Base-by-base conservation (phyloP, 1,140 invertebrate genomes). In the Lasaia peninsularis region DNA sequence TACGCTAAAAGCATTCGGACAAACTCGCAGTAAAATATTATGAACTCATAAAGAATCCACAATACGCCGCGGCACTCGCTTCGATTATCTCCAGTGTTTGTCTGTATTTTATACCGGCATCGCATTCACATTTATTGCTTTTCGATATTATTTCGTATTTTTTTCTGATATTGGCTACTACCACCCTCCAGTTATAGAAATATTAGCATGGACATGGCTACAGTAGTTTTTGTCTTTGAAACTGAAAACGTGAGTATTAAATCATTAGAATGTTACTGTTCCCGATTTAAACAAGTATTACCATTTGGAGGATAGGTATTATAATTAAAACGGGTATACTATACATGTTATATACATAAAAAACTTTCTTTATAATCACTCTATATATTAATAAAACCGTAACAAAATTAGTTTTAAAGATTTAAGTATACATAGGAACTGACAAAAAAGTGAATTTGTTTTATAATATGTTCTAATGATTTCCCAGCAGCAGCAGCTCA, bases 61-160 rank as follows among this genome's bases (percentile, higher is more conserved):
- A 87, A 87, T 85, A 73, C 76, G 62, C 67, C 35, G 16, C 35
- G 16, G 70, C 80, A 77, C 81, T 84, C 72, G 80, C 69, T 75
- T 71, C 77, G 84, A 82, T 85, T 86, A 85, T 85, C 71, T 73
- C 62, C 64, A 48, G 74, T 75, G 73, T 87, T 85, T 87, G 84
- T 87, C 75, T 82, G 77, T 80, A 67, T 75, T 87, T 86, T 84
- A 87, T 87, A 73, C 80, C 78, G 77, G 74, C 80, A 71, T 44
- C 40, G 71, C 68, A 58, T 70, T 60, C 73, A 62, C 75, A 58
- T 80, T 87, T 87, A 87, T 81, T 64, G 78, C 69, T 74, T 83
- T 83, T 80, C 84, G 72, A 84, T 87, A 82, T 86, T 86, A 83
- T 84, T 85, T 84, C 66, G 75, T 80, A 69, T 78, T 78, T 80